Base-by-base conservation (phyloP, 2,888 invertebrate species). In the Phyllotreta cruciferae region DNA sequence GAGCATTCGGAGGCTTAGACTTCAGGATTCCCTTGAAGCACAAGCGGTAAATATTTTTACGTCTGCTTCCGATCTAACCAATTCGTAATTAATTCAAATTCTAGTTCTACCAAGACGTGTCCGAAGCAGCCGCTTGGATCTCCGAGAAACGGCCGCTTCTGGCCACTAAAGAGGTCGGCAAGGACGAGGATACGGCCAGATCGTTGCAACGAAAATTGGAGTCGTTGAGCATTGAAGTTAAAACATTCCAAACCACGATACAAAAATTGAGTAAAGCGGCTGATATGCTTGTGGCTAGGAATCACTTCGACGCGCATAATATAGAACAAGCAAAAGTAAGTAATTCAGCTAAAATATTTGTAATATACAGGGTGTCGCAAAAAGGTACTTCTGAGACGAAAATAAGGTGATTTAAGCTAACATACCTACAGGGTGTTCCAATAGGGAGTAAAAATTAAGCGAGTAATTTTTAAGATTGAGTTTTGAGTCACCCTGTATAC, bases 121-220 rank as follows among this genome's bases (percentile, higher is more conserved):
- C 89, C 1, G 98, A 98, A 81, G 93, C 94, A 0, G 92, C 94
- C 73, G 88, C 91, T n/a, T 98, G 97, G 96, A 90, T 98, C 75
- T 84, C 86, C 45, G 96, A 96, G 74, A 93, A 94, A 68, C 86
- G 88, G 11, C 91, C 92, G 0, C 85, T 90, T 49, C 81, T 95
- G 36, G 85, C 86, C 0, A 90, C 90, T 0, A 83, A 84, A 6
- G 96, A 97, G 79, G 89, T 91, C 47, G 98, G 97, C 0, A 91
- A 93, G 66, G 98, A 98, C 80, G 96, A 97, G 81, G 92, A 95
- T 74, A 93, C 96, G 0, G 94, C 94, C 0, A 89, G 90, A 71
- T 88, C 90, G 2, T 86, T 96, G 66, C 84, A 91, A 73, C 88
- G 96, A 77, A 90, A 95, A 72, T 82, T 98, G 37, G 95, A 96